Percentiles rank a stretch among this genome's conserved stretches.
Evolutionary conservation across 2,888 invertebrate genomes (phyloP).

Genomic region (Coleophora flavipennella): DNA sequence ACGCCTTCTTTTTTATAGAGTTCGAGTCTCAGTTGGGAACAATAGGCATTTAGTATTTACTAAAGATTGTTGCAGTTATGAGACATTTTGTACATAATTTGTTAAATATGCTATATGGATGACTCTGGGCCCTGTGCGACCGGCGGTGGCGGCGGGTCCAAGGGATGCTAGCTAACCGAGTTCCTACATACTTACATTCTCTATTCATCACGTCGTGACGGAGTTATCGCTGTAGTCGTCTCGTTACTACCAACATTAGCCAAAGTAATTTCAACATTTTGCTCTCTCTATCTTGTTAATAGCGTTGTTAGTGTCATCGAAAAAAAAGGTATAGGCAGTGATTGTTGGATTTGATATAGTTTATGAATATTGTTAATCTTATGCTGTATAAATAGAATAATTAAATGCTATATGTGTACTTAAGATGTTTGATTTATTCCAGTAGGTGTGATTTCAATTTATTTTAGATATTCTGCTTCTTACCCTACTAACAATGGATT

Average conservation of each 20-base stretch:
- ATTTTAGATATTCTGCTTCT: constrained; percentile 30
- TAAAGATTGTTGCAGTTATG: too few species aligned
- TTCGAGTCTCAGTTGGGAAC: too few species aligned
- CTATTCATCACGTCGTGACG: too few species aligned
- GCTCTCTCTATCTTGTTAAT: constrained; percentile 62
- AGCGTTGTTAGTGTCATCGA: constrained; percentile 67
- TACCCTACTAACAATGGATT: constrained; percentile 41
- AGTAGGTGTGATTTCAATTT: constrained; percentile 34
- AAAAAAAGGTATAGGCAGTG: constrained; percentile 62
- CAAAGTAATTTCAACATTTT: constrained; percentile 50
- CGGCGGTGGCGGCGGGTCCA: background rate
- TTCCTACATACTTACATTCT: constrained; percentile 43
- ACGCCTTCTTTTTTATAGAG: too few species aligned
- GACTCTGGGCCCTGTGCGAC: background rate
- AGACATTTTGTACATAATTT: too few species aligned
- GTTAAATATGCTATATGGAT: too few species aligned
- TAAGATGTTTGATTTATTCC: constrained; percentile 63
- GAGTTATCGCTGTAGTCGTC: constrained; percentile 31
- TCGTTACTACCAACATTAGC: constrained; percentile 39
- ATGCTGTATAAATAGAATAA: constrained; percentile 72
- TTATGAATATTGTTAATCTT: constrained; percentile 72
- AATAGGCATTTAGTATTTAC: too few species aligned
- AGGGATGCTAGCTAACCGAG: constrained; percentile 26
- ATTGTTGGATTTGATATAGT: constrained; percentile 74
- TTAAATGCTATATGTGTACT: constrained; percentile 72